A percentile compares a stretch with the other conserved stretches of the same genome.
These are phyloP conservation scores for Platorchestia sp. DNA, from an alignment of 1,140 invertebrate species.

Conservation along the genomic window DNA sequence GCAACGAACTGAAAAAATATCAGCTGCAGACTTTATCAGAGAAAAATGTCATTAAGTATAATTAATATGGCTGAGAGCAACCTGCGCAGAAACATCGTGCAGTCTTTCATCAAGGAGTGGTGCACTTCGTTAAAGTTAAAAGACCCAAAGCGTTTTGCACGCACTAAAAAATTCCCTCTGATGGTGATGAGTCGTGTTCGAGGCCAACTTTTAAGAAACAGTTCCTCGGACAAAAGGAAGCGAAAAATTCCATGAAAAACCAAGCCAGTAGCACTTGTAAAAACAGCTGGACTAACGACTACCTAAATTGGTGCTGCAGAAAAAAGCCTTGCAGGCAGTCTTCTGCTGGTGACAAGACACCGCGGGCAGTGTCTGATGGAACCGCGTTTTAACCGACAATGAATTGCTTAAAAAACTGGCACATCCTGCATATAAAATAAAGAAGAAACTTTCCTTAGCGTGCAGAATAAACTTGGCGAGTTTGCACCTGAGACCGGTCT, in stretches of 20 bases:
- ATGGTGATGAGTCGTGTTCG: conserved; percentile 53
- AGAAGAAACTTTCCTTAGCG: neutral
- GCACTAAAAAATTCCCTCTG: conserved; percentile 48
- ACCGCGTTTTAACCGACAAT: conserved; percentile 2
- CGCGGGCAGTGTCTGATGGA: neutral
- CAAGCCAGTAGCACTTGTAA: conserved; percentile 43
- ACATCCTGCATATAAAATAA: neutral
- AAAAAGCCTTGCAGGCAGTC: neutral
- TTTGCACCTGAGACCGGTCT: neutral
- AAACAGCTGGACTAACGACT: conserved; percentile 38
- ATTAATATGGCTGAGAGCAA: neutral
- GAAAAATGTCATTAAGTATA: neutral
- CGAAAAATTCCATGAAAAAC: conserved; percentile 1
- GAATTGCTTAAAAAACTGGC: neutral
- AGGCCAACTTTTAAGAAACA: conserved; percentile 48
- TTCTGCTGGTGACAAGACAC: conserved; percentile 22
- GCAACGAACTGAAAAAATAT: neutral
- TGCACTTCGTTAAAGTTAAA: conserved; percentile 30
- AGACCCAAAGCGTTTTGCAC: conserved; percentile 34
- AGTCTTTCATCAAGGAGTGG: conserved; percentile 17
- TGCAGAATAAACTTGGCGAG: neutral
- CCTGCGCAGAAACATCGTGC: neutral
- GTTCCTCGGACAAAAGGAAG: conserved; percentile 31
- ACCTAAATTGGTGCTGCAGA: conserved; percentile 34
- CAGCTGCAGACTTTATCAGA: neutral